Evolutionary conservation across 2,888 invertebrate species (phyloP).

Genomic region (Ormyrus nitidulus): DNA sequence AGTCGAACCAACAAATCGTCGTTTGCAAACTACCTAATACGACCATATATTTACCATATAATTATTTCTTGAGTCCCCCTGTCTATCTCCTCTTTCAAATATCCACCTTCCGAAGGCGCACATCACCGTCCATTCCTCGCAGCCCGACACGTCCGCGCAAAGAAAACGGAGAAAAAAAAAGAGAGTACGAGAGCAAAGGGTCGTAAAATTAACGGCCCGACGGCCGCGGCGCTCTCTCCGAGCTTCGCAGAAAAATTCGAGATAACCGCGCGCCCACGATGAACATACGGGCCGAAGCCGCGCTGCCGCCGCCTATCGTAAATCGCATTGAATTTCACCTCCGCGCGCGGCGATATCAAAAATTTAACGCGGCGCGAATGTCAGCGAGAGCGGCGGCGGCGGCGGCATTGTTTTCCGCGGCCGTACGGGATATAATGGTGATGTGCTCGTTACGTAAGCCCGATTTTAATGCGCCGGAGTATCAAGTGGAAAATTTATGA

Average conservation of each 20-base stretch:
- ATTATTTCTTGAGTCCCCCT: too few relatives aligned
- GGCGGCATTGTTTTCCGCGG: background rate
- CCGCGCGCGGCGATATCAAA: conserved; percentile 17
- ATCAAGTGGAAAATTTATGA: too few relatives aligned
- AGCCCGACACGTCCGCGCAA: background rate
- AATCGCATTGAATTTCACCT: conserved; percentile 49
- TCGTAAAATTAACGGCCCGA: conserved; percentile 28
- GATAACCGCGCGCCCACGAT: background rate
- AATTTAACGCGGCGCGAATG: background rate
- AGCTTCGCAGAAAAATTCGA: conserved; percentile 32
- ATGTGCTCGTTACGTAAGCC: too few relatives aligned
- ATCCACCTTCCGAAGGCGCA: background rate
- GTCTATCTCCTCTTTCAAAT: too few relatives aligned
- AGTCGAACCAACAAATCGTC: too few relatives aligned
- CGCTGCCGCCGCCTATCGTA: conserved; percentile 10
- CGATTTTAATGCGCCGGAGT: too few relatives aligned
- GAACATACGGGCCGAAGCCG: background rate
- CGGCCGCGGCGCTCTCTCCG: background rate
- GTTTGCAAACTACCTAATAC: too few relatives aligned
- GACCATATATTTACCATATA: too few relatives aligned
- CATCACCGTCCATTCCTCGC: background rate
- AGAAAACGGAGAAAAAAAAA: background rate
- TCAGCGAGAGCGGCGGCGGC: background rate
- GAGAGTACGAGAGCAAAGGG: background rate
- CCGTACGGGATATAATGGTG: too few relatives aligned